These are phyloP conservation scores for Petrocephalus schoutedeni DNA, from an alignment of 2,797 vertebrate species.

Conservation along the genomic window DNA sequence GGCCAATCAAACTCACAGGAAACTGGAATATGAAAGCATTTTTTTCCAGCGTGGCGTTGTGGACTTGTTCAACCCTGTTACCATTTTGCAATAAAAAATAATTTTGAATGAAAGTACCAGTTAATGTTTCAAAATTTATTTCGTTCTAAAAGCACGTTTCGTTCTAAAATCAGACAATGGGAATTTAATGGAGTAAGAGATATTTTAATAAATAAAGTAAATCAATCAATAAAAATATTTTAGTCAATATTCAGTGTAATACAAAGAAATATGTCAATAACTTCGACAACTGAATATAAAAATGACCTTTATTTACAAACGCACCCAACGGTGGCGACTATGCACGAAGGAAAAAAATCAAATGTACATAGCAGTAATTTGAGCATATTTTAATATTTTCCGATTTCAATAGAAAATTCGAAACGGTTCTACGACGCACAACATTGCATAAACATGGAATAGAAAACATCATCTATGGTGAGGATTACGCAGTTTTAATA, in stretches of 20 bases:
- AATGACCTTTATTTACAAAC: background rate
- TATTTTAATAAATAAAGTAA: background rate
- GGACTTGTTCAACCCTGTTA: slow-evolving; percentile 48
- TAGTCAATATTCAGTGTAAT: background rate
- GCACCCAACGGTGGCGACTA: background rate
- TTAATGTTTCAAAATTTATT: slow-evolving; percentile 27
- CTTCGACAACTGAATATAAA: background rate
- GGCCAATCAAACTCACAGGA: slow-evolving; percentile 19
- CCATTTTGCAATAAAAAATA: slow-evolving; percentile 67
- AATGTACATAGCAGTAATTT: background rate
- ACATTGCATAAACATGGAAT: background rate
- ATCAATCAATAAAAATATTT: background rate
- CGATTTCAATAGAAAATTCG: background rate
- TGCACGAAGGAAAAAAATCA: background rate
- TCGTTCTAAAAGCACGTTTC: slow-evolving; percentile 7
- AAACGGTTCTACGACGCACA: background rate
- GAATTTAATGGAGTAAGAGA: slow-evolving; percentile 31
- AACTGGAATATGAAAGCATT: slow-evolving; percentile 26
- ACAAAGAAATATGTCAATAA: background rate
- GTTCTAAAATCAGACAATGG: background rate
- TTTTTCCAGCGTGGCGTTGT: slow-evolving; percentile 31
- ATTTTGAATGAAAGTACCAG: slow-evolving; percentile 46
- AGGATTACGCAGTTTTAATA: background rate
- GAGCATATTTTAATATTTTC: background rate
- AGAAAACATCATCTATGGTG: background rate